A percentile compares a stretch with the other conserved stretches of the same genome.
Evolutionary conservation across 2,888 invertebrate species (phyloP).

Genomic region (Rhodophaea formosa): DNA sequence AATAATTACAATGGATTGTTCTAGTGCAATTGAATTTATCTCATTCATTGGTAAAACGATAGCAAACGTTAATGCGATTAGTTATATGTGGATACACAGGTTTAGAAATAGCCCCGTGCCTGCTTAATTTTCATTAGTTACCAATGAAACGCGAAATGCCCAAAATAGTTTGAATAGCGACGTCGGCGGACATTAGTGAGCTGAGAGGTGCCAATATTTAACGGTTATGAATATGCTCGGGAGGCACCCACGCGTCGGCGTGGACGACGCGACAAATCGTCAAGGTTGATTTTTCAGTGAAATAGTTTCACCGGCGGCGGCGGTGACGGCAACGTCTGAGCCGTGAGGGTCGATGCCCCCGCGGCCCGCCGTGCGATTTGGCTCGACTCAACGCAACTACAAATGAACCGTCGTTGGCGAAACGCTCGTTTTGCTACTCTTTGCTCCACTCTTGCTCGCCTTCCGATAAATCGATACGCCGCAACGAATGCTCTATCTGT

Average conservation of each 20-base stretch:
- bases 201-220: conserved; percentile 69
- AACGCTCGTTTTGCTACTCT: conserved; percentile 34
- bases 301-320: conserved; percentile 69
- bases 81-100: neutral
- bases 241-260: conserved; percentile 70
- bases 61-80: no score
- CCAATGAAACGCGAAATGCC: conserved; percentile 32
- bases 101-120: neutral
- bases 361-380: conserved; percentile 67
- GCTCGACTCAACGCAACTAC: conserved; percentile 60
- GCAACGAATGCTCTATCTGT: conserved; percentile 15
- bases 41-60: no score
- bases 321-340: conserved; percentile 78
- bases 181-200: conserved; percentile 44
- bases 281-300: conserved; percentile 80
- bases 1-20: no score
- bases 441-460: conserved; percentile 27
- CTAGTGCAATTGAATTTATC: no score
- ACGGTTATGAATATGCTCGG: conserved; percentile 65
- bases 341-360: conserved; percentile 77
- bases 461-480: conserved; percentile 23
- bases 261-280: conserved; percentile 75
- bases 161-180: conserved; percentile 30
- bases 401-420: conserved; percentile 57
- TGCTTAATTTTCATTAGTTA: conserved; percentile 18